Conservation (phyloP, 2,113 vertebrate species). For the Callipepla californica region DNA sequence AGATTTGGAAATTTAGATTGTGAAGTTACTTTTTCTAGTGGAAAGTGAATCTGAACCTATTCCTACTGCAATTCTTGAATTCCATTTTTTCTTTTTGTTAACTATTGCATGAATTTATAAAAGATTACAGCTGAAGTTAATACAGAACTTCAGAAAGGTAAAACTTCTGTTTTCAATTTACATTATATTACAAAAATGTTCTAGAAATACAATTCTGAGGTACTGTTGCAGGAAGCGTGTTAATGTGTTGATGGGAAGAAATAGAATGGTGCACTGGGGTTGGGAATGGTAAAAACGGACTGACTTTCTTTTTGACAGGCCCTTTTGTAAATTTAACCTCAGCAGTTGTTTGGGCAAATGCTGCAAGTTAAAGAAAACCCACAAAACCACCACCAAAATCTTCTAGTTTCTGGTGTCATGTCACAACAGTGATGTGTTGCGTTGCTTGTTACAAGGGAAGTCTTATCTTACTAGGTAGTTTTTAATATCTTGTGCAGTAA, state of each 20-base stretch:
- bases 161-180: not conserved
- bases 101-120: not conserved
- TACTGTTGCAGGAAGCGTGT: not conserved
- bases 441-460: not conserved
- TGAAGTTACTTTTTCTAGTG: not conserved
- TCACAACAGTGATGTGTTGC: too few species aligned
- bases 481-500: not conserved
- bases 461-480: not conserved
- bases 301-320: not conserved
- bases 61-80: not conserved
- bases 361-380: not conserved
- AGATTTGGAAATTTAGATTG: not conserved
- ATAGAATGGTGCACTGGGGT: not conserved
- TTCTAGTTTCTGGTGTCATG: not conserved
- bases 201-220: not conserved
- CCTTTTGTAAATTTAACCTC: not conserved
- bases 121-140: not conserved
- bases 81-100: not conserved
- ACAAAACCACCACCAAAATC: not conserved
- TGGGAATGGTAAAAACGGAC: not conserved
- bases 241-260: not conserved
- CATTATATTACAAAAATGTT: not conserved
- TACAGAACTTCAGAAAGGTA: not conserved
- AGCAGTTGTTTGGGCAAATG: not conserved
- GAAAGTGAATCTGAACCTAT: not conserved